Evolutionary conservation across 2,888 invertebrate species (phyloP), one percentile per base, ranked within the genome.

Genomic region (Spisula solida): DNA sequence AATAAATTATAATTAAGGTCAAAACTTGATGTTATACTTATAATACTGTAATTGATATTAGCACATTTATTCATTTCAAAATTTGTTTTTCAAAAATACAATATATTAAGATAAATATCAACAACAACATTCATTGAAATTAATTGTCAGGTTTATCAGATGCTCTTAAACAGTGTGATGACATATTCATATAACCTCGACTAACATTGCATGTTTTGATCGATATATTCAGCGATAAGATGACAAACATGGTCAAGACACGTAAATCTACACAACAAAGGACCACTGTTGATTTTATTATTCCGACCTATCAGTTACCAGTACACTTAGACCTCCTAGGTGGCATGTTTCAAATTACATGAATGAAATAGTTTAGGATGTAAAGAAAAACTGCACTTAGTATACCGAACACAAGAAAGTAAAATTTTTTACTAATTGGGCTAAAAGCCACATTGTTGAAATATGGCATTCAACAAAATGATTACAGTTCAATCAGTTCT

Each of bases 271-370:
- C 16, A 34, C 29, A 18, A 75, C 75, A 75, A 75, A 31, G 5
- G 18, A 18, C 0, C 16, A 75, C 25, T 75, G 75, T 75, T 14
- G 18, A 75, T 18, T 29, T 16, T 31, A 31, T 34, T 29, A 34
- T 75, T 75, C 25, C 18, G 16, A 31, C 75, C 8, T 25, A 75
- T 75, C 75, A 75, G 31, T 75, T 75, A 75, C 41, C n/a, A 41
- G 41, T 75, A 75, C 75, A 34, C 60, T 41, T 41, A 75, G 75
- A 75, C 75, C 75, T 75, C 75, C 75, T 34, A 75, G 31, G 75
- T 34, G 16, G 75, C 31, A 2, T 1, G 75, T 4, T 75, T 75
- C 75, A 75, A 34, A 75, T 75, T 75, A 75, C 75, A 10, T 29
- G 31, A 16, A 75, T 75, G 75, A 75, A 75, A 75, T 31, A 34